Conservation (phyloP, 2,888 invertebrate species). For the Thumatha senex region DNA sequence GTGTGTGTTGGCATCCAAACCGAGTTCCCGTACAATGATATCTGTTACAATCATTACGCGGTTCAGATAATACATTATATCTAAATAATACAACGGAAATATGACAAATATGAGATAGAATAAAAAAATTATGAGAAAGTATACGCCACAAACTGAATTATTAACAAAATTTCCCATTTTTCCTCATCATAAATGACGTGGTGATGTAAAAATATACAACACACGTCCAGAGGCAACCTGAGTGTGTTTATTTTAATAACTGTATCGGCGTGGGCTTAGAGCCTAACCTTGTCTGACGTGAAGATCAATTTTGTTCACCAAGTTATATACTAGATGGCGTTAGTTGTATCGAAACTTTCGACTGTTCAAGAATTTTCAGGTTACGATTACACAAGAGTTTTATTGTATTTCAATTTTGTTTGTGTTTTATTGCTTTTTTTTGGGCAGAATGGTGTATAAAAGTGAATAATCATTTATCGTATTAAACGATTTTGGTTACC, state of each 20-base stretch:
- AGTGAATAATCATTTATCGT: not conserved
- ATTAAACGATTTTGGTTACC: too few relatives aligned
- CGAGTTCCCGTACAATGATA: conserved; percentile 25
- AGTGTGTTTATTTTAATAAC: conserved; percentile 27
- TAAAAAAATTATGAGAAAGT: conserved; percentile 26
- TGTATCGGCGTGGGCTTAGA: conserved; percentile 34
- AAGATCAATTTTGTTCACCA: conserved; percentile 49
- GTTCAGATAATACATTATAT: conserved; percentile 15
- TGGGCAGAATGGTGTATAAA: too few relatives aligned
- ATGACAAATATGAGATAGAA: conserved; percentile 6
- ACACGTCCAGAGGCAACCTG: conserved; percentile 23
- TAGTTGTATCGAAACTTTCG: conserved; percentile 43
- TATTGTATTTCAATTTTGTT: not conserved
- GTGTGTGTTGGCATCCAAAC: conserved; percentile 4
- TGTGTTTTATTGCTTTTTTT: too few relatives aligned
- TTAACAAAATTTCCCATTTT: conserved; percentile 14
- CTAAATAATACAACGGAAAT: conserved; percentile 26
- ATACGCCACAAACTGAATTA: conserved; percentile 3
- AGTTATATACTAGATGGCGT: conserved; percentile 72
- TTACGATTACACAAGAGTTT: conserved; percentile 15
- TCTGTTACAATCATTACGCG: conserved; percentile 34
- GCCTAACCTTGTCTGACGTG: conserved; percentile 38
- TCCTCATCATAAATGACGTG: conserved; percentile 10
- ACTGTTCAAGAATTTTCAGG: conserved; percentile 41
- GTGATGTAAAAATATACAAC: conserved; percentile 20